phyloP scores from a whole-genome alignment of 2,797 vertebrate species.

The Stomatorhinus walkeri region DNA sequence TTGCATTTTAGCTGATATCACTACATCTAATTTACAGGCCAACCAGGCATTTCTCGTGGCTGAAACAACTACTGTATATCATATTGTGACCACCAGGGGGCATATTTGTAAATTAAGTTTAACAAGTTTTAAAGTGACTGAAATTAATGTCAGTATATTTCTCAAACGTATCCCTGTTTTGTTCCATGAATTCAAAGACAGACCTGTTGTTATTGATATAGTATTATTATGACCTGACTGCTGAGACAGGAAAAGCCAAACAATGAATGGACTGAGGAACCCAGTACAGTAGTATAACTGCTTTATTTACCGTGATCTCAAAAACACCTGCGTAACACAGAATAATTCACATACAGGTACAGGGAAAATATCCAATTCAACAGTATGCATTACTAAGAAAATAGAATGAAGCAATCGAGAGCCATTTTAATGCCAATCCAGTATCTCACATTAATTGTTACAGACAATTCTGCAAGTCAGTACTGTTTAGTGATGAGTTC shows the following conservation, averaged over 20 bases:
- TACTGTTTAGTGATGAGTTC: neutral
- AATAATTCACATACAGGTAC: conserved; percentile 66
- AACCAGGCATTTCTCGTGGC: neutral
- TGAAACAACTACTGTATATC: conserved; percentile 18
- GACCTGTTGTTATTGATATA: neutral
- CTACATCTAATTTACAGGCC: neutral
- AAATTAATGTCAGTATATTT: neutral
- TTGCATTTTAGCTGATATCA: neutral
- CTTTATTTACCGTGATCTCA: conserved; percentile 78
- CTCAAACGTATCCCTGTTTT: neutral
- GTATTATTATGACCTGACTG: neutral
- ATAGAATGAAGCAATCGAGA: conserved; percentile 39
- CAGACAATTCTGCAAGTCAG: neutral
- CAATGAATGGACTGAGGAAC: neutral
- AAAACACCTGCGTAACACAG: conserved; percentile 64
- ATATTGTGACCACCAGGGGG: conserved; percentile 34
- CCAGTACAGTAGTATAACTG: conserved; percentile 64
- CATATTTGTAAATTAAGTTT: conserved; percentile 20
- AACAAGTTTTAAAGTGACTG: neutral
- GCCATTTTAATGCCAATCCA: conserved; percentile 26
- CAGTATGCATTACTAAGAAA: conserved; percentile 51
- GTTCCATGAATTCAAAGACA: neutral
- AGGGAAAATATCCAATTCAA: conserved; percentile 61
- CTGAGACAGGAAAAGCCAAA: neutral
- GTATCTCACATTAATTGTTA: neutral